phyloP scores from a whole-genome alignment of 2,113 vertebrate genomes.

The Myotis lucifugus region DNA sequence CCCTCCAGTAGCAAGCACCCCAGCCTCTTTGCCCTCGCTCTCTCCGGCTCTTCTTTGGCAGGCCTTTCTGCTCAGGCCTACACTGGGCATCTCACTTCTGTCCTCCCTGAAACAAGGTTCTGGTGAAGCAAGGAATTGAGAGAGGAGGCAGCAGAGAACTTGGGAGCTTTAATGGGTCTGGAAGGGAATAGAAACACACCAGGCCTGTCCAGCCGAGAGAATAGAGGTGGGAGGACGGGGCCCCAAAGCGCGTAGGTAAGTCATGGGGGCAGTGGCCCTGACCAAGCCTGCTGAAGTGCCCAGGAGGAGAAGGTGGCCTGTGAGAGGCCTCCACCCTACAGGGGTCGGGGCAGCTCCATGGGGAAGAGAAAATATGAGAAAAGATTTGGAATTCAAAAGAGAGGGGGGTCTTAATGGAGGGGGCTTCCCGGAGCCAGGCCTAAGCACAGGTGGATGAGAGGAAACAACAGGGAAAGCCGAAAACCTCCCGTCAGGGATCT shows the following conservation, averaged over 20 bases:
- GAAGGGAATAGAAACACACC: neutral
- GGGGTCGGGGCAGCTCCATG: neutral
- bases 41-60: neutral
- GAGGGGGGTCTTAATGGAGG: neutral
- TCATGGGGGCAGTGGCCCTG: neutral
- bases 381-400: neutral
- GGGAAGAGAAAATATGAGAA: neutral
- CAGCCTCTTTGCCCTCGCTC: neutral
- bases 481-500: neutral
- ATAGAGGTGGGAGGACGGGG: rapidly evolving
- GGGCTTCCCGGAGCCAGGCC: neutral
- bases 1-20: neutral
- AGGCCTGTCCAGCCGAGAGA: too few relatives aligned
- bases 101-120: neutral
- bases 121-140: conserved; percentile 52
- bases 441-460: neutral
- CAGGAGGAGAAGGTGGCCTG: neutral
- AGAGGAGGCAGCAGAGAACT: conserved; percentile 41
- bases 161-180: conserved; percentile 64
- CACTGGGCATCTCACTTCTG: neutral
- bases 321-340: neutral
- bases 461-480: neutral
- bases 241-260: neutral
- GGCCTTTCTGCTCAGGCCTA: neutral
- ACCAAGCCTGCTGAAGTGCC: neutral